phyloP scores from a whole-genome alignment of 2,888 invertebrate species.

The Andrena dorsata region DNA sequence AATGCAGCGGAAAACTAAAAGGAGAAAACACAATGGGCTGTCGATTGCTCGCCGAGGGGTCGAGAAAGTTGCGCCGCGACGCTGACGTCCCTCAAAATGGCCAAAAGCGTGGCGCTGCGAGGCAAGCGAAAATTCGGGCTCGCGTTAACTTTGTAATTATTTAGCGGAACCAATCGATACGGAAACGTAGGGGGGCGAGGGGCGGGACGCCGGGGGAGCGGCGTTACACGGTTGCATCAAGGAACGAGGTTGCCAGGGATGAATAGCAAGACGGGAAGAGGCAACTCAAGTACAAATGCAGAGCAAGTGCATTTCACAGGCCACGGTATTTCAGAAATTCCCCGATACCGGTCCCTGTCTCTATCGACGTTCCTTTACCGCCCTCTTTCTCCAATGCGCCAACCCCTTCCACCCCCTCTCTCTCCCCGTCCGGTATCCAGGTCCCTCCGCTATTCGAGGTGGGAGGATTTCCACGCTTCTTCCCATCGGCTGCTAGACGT shows the following conservation, averaged over 20 bases:
- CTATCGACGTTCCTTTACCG: conserved; percentile 60
- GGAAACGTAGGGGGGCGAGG: too few relatives aligned
- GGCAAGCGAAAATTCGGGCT: not conserved
- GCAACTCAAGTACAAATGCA: conserved; percentile 69
- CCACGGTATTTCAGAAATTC: conserved; percentile 74
- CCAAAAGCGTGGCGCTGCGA: not conserved
- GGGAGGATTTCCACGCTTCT: conserved; percentile 58
- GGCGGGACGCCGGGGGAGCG: not conserved
- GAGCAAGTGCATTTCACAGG: conserved; percentile 73
- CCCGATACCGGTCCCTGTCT: conserved; percentile 67
- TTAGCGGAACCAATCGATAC: conserved; percentile 19
- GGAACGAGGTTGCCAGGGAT: not conserved
- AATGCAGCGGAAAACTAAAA: too few relatives aligned
- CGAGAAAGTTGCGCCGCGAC: too few relatives aligned
- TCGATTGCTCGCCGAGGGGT: too few relatives aligned
- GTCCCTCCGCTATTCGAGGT: conserved; percentile 37
- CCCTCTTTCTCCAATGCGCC: conserved; percentile 63
- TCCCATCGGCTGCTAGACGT: conserved; percentile 43
- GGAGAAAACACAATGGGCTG: too few relatives aligned
- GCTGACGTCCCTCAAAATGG: not conserved
- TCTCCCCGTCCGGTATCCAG: conserved; percentile 1
- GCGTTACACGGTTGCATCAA: conserved; percentile 6
- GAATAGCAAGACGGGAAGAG: conserved; percentile 48
- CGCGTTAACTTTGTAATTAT: conserved; percentile 12
- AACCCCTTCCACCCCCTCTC: not conserved